Base-by-base conservation (phyloP, 2,797 vertebrate species). In the Cossypha niveicapilla region DNA sequence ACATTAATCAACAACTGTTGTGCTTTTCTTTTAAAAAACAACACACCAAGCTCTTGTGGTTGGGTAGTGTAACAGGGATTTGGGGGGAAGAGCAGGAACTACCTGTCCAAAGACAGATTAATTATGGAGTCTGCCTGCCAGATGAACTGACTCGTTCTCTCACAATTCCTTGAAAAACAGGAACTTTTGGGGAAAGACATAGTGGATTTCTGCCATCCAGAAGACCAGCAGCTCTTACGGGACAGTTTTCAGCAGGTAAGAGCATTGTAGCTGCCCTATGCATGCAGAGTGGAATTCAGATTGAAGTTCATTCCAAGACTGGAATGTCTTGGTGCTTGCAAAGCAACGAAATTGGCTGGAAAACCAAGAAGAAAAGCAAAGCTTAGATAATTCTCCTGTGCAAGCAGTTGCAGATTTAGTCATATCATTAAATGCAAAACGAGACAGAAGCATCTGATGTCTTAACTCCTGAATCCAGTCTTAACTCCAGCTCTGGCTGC, bases 231-330 rank as follows among this genome's bases (percentile, higher is more conserved):
- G 63, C 98, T 99, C 80, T 92, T 99, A 77, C 98, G 98, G 95
- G 99, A 99, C 97, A 99, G 99, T 91, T 99, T 99, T 51, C 99
- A 99, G 84, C 99, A 99, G 99, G 99, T 99, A 41, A 57, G 50
- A 37, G 4, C 18, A 1, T 44, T 24, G 19, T 3, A 11, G 71
- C 63, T 51, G 7, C 57, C 24, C 71, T 83, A 6, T 27, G 58
- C 44, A 6, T 23, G 60, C 35, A 45, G 65, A 44, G 37, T 76
- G 63, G 14, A 57, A 7, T 44, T 50, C 42, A 42, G 41, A 6
- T 28, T 28, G 41, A 56, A 45, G 16, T 22, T 70, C 41, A 6
- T 39, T 24, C 54, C 47, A 0, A 28, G 13, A 17, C 0, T 47
- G 82, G 19, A 61, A 25, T 21, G 15, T 9, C 56, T 63, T 3